Base-by-base conservation (phyloP, 2,113 vertebrate genomes). In the Menura novaehollandiae region DNA sequence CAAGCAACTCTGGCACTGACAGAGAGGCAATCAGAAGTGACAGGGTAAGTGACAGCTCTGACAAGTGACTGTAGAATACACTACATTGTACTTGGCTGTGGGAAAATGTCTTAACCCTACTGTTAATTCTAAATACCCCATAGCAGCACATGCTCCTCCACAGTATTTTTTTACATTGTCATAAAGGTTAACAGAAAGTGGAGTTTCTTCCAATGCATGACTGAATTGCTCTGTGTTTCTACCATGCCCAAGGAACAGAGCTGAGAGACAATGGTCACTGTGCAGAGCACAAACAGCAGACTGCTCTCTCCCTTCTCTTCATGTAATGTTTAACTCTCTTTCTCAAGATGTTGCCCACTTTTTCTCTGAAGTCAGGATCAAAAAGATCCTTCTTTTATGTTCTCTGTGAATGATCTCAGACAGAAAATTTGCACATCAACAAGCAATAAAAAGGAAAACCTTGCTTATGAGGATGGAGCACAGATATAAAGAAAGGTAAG, bases 341-440 rank as follows among this genome's bases (percentile, higher is more conserved):
- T 28, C 26, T 72, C 51, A 44, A n/a, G 39, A 63, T 3, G 8
- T 56, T 77, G 44, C 32, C 2, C 4, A 53, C 8, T 66, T 94
- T 83, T 91, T 59, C 52, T 92, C 72, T 91, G 67, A 96, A 94
- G 72, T 93, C 64, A 91, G 33, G 63, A 95, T 83, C 60, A 94
- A 89, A 83, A 93, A 80, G 44, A 24, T 27, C 5, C 24, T 74
- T 89, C 47, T 75, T 91, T 85, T 93, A 15, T 91, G 32, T 77
- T 74, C 27, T 59, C 30, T 67, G 7, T 55, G 80, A 73, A 92
- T 91, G 85, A 66, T 28, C 49, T 82, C 41, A 64, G 52, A 52
- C 17, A 75, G 73, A 76, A 94, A 92, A 86, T 68, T 4, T 67
- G 20, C 17, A 43, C 52, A 68, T 84, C 56, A 88, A 44, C 6